These are phyloP conservation scores for Platysternon megacephalum DNA, from an alignment of 2,113 vertebrate genomes.

Conservation along the genomic window DNA sequence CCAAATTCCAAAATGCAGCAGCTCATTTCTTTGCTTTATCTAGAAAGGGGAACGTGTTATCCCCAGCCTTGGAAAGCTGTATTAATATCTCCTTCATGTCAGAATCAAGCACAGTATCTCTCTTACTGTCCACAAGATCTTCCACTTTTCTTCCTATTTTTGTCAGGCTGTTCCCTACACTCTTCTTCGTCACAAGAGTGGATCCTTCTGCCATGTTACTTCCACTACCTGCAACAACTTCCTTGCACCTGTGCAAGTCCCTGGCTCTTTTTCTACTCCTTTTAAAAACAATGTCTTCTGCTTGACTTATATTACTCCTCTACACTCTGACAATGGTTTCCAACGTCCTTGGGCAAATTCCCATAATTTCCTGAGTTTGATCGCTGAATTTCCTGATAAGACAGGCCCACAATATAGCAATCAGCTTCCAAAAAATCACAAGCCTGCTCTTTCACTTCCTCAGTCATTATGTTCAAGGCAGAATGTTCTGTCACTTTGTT, in stretches of 20 bases:
- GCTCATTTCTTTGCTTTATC: not conserved
- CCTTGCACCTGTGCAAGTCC: not conserved
- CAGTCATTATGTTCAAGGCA: not conserved
- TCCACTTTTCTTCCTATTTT: not conserved
- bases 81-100: not conserved
- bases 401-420: not conserved
- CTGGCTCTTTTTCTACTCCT: not conserved
- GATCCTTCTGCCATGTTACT: not conserved
- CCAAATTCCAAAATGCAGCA: not conserved
- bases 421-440: not conserved
- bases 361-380: not conserved
- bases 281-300: not conserved
- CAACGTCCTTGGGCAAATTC: not conserved
- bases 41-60: not conserved
- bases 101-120: not conserved
- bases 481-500: fast-evolving
- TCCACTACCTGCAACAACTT: not conserved
- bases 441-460: not conserved
- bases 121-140: not conserved
- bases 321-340: not conserved
- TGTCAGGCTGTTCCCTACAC: not conserved
- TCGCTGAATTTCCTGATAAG: not conserved
- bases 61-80: fast-evolving
- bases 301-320: not conserved
- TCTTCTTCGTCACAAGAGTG: not conserved